Percentiles rank a stretch among this genome's conserved stretches.
phyloP scores from a whole-genome alignment of 1,140 invertebrate species.

The Drosophila lowei region DNA sequence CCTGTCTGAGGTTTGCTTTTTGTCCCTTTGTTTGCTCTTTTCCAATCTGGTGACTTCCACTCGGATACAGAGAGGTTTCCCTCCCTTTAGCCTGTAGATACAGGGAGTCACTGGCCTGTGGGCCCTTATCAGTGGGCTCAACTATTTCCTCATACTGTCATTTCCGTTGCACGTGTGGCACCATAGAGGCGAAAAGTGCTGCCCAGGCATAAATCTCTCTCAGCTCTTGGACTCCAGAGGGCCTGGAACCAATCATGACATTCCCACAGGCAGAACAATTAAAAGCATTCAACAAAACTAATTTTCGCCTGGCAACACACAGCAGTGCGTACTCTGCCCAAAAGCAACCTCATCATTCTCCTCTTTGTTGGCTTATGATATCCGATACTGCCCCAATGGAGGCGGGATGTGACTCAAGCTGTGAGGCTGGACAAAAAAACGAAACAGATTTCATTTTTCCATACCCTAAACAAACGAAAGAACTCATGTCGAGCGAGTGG shows the following conservation, averaged over 20 bases:
- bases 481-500: conserved; percentile 25
- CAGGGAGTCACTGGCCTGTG: conserved; percentile 5
- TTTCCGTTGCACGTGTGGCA: conserved; percentile 70
- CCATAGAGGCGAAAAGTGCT: conserved; percentile 51
- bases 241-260: conserved; percentile 25
- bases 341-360: conserved; percentile 39
- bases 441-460: conserved; percentile 49
- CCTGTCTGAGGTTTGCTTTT: conserved; percentile 30
- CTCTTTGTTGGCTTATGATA: conserved; percentile 21
- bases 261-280: conserved; percentile 60
- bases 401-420: conserved; percentile 38
- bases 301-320: conserved; percentile 35
- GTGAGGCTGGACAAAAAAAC: conserved; percentile 26
- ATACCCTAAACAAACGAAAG: conserved; percentile 51
- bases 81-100: conserved; percentile 8
- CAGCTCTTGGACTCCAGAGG: neutral
- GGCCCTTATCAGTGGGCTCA: conserved; percentile 37
- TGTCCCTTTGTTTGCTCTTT: conserved; percentile 19
- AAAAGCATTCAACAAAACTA: conserved; percentile 64
- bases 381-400: neutral
- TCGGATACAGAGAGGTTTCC: neutral
- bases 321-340: neutral
- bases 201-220: conserved; percentile 9
- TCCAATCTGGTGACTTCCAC: too few species aligned
- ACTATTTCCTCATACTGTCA: conserved; percentile 52